These are phyloP conservation scores for Scomber scombrus DNA, from an alignment of 2,113 vertebrate species.

Conservation along the genomic window DNA sequence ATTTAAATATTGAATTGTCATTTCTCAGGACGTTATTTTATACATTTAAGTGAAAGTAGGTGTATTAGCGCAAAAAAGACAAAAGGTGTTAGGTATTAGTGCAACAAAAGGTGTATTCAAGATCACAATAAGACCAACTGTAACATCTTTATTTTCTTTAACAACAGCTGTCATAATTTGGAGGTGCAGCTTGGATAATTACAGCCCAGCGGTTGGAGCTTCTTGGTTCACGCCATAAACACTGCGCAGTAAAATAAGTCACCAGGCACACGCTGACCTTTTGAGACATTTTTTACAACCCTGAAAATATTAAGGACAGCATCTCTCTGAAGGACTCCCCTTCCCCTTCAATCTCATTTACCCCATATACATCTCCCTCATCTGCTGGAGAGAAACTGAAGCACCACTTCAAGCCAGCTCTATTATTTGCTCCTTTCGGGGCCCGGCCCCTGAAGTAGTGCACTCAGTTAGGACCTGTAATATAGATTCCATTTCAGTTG, in stretches of 20 bases:
- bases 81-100: too few species aligned
- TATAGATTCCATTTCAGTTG: constrained; percentile 89
- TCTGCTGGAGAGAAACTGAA: constrained; percentile 73
- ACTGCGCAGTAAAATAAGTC: constrained; percentile 38
- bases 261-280: constrained; percentile 65
- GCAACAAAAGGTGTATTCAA: constrained; percentile 53
- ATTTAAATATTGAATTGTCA: constrained; percentile 54
- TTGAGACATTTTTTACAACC: constrained; percentile 71
- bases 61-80: constrained; percentile 44
- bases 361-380: constrained; percentile 69
- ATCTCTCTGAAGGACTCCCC: constrained; percentile 56
- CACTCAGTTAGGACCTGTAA: constrained; percentile 87
- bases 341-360: constrained; percentile 57
- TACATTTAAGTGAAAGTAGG: constrained; percentile 46
- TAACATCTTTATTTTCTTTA: constrained; percentile 48
- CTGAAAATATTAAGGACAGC: constrained; percentile 65
- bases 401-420: constrained; percentile 76
- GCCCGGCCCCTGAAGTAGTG: constrained; percentile 81
- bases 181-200: constrained; percentile 50
- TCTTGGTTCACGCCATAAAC: constrained; percentile 20
- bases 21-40: constrained; percentile 42
- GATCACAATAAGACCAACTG: constrained; percentile 23
- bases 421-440: constrained; percentile 76
- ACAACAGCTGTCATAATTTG: constrained; percentile 42
- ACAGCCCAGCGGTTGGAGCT: constrained; percentile 22